Evolutionary conservation across 2,888 invertebrate species (phyloP).

Genomic region (Synergus umbraculus): DNA sequence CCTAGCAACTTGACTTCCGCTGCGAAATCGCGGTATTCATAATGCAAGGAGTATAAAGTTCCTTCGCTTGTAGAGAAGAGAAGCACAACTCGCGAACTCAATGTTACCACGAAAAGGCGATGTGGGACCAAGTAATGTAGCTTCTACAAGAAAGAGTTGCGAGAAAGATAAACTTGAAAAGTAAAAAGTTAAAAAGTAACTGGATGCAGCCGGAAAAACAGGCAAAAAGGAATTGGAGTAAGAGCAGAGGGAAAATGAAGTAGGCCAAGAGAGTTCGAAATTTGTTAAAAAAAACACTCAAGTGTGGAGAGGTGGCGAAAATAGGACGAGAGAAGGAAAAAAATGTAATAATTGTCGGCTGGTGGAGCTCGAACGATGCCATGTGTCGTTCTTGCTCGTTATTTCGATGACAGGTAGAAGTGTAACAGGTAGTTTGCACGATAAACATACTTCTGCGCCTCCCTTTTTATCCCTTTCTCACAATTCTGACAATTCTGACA

Average conservation of each 20-base stretch:
- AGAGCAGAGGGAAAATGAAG: slow-evolving; percentile 45
- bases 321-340: slow-evolving; percentile 19
- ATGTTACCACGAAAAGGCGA: slow-evolving; percentile 21
- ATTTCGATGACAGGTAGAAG: slow-evolving; percentile 3
- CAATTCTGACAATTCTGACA: slow-evolving; percentile 4
- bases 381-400: neutral
- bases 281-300: slow-evolving; percentile 42
- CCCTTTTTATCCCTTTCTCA: neutral
- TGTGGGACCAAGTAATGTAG: slow-evolving; percentile 20
- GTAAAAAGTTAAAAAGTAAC: slow-evolving; percentile 70
- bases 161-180: slow-evolving; percentile 70
- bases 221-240: slow-evolving; percentile 45
- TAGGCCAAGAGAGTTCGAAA: slow-evolving; percentile 47
- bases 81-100: slow-evolving; percentile 39
- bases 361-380: slow-evolving; percentile 1
- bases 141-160: slow-evolving; percentile 48
- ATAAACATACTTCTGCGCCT: neutral
- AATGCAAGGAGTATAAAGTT: slow-evolving; percentile 68
- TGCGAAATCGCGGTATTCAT: slow-evolving; percentile 68
- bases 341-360: slow-evolving; percentile 41
- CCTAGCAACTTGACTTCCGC: slow-evolving; percentile 54
- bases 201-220: slow-evolving; percentile 53
- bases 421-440: slow-evolving; percentile 19
- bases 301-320: slow-evolving; percentile 20
- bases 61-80: slow-evolving; percentile 40